Evolutionary conservation across 2,113 vertebrate genomes (phyloP).

Genomic region (Aptenodytes forsteri): DNA sequence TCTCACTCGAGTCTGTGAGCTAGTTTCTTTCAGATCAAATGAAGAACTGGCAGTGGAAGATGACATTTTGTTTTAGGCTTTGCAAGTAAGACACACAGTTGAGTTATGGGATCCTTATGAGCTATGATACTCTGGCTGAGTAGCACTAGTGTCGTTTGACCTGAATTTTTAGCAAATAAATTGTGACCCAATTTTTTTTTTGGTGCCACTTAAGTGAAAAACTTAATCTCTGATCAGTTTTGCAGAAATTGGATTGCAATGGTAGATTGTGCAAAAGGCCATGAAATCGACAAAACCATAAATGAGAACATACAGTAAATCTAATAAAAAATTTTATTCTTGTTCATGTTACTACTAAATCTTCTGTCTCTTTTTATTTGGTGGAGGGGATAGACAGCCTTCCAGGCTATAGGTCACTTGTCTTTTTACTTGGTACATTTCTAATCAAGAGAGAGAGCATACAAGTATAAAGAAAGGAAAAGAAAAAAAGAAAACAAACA

Average conservation of each 20-base stretch:
- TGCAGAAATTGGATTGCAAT: slow-evolving; percentile 20
- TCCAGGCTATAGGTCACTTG: background rate
- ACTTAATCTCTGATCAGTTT: slow-evolving; percentile 20
- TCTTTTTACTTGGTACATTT: background rate
- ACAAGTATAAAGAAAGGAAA: background rate
- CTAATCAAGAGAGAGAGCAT: background rate
- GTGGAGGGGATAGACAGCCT: background rate
- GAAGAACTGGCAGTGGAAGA: background rate
- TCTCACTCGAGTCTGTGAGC: background rate
- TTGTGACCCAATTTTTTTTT: background rate
- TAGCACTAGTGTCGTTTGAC: background rate
- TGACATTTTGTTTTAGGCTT: background rate
- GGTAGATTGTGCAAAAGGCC: background rate
- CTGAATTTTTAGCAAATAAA: slow-evolving; percentile 29
- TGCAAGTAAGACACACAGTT: background rate
- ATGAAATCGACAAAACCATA: slow-evolving; percentile 27
- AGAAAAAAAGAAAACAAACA: background rate
- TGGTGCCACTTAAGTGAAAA: background rate
- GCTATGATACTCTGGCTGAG: background rate
- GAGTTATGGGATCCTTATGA: slow-evolving; percentile 9
- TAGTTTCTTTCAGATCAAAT: slow-evolving; percentile 7
- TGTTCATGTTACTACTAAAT: background rate
- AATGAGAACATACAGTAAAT: background rate
- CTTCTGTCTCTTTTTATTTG: slow-evolving; percentile 11
- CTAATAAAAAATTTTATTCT: slow-evolving; percentile 5